These are phyloP conservation scores for Carcina quercana DNA, from an alignment of 2,888 invertebrate genomes.

Conservation along the genomic window DNA sequence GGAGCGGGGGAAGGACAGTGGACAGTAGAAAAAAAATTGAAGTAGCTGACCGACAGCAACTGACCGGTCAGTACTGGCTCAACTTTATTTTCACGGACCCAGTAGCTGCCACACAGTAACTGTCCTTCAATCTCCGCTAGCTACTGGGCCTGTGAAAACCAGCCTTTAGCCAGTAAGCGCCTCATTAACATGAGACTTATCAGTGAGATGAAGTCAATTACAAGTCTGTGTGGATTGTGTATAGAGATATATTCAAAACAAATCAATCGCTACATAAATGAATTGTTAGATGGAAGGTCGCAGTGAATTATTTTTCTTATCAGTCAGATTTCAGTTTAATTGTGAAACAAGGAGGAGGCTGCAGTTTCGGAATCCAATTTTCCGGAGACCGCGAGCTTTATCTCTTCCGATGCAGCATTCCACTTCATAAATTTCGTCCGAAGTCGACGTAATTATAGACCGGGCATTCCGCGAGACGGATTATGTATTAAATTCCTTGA, in stretches of 20 bases:
- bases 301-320: no score
- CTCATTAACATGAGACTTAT: no score
- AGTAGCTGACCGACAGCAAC: not conserved
- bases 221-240: no score
- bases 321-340: no score
- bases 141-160: constrained; percentile 2
- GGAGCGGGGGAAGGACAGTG: constrained; percentile 2
- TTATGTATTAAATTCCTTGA: constrained; percentile 48
- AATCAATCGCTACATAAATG: no score
- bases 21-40: constrained; percentile 1
- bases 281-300: no score
- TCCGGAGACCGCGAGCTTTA: constrained; percentile 30
- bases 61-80: no score
- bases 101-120: constrained; percentile 1
- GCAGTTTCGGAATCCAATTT: constrained; percentile 48
- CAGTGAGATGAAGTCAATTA: no score
- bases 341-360: constrained; percentile 33
- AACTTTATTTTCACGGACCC: not conserved
- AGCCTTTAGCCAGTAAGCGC: no score
- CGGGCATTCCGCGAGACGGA: constrained; percentile 27
- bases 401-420: constrained; percentile 34
- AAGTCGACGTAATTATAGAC: constrained; percentile 44
- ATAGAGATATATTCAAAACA: no score
- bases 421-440: constrained; percentile 50
- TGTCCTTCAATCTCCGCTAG: constrained; percentile 1